Evolutionary conservation across 2,113 vertebrate species (phyloP).

Genomic region (Rynchops niger): DNA sequence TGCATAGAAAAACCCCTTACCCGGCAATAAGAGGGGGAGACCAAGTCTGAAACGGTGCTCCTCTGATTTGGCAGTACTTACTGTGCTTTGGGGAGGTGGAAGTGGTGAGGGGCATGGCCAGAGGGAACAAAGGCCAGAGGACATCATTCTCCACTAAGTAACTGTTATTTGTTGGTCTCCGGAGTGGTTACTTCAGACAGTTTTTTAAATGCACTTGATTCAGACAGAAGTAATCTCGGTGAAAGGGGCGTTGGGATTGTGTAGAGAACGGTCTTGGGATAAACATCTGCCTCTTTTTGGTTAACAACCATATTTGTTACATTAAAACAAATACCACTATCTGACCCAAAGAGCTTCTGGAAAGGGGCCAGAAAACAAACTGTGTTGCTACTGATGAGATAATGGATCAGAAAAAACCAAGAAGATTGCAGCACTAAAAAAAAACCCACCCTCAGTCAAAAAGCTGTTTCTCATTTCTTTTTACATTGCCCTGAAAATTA

Average conservation of each 20-base stretch:
- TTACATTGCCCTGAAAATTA: not conserved
- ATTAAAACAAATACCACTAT: slow-evolving; percentile 47
- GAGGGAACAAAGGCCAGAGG: not conserved
- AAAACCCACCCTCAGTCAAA: not conserved
- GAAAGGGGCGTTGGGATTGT: not conserved
- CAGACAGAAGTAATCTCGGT: not conserved
- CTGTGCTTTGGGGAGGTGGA: not conserved
- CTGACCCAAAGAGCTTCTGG: slow-evolving; percentile 30
- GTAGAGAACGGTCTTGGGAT: not conserved
- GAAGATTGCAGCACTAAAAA: not conserved
- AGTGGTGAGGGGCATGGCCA: not conserved
- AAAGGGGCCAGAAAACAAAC: slow-evolving; percentile 40
- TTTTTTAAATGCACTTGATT: slow-evolving; percentile 23
- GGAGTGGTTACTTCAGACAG: not conserved
- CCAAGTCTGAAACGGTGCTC: not conserved
- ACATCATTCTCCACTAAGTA: not conserved
- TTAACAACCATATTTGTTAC: slow-evolving; percentile 36
- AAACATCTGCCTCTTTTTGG: slow-evolving; percentile 18
- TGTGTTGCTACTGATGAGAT: slow-evolving; percentile 30
- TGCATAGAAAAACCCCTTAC: not conserved
- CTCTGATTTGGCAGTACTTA: not conserved
- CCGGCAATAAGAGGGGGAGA: not conserved
- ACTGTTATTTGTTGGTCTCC: not conserved
- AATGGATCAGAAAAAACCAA: not conserved
- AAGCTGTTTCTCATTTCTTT: slow-evolving; percentile 33